Evolutionary conservation across 1,140 invertebrate genomes (phyloP), one percentile per base, ranked within the genome.

Genomic region (Penaeus indicus): DNA sequence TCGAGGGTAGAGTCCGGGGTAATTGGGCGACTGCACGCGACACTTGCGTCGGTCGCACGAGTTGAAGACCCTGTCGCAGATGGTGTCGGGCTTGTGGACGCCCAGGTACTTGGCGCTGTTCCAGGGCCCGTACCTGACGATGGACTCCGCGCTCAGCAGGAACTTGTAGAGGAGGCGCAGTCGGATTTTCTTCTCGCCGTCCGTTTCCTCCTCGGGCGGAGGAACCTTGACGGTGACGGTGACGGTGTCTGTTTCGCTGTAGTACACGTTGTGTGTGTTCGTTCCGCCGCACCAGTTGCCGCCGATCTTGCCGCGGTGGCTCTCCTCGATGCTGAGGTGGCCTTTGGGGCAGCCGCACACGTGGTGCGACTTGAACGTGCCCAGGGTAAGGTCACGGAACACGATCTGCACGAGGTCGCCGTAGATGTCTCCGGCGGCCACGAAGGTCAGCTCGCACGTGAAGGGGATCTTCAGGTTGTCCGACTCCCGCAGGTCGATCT

Each of bases 1-100:
- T 90, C 96, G 94, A 7, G 96, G 96, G 93, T 97, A 97, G 77
- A 97, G 95, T 32, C 96, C 96, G 22, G 96, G 96, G 93, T 96
- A 97, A 93, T 97, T 97, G 4, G 96, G 96, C 25, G 96, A 96
- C 93, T 97, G 96, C 61, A 97, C 95, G 27, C 96, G 95, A 93
- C 97, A 98, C 84, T 95, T 94, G 95, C 96, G 97, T 92, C 95
- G 95, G 93, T 97, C 96, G 93, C 97, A 98, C 92, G 97, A 96
- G 93, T 96, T 96, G 94, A 97, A 97, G 93, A 97, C 97, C 87
- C 97, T 94, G 27, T 96, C 97, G 93, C 97, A 98, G 93, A 97
- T 85, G 1, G 90, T 89, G 16, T 83, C 86, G 21, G 88, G 85
- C 10, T 85, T 72, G 18, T 81, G 54, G 63, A 91, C 85, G 7